Evolutionary conservation across 2,888 invertebrate genomes (phyloP).

Genomic region (Serripes groenlandicus): DNA sequence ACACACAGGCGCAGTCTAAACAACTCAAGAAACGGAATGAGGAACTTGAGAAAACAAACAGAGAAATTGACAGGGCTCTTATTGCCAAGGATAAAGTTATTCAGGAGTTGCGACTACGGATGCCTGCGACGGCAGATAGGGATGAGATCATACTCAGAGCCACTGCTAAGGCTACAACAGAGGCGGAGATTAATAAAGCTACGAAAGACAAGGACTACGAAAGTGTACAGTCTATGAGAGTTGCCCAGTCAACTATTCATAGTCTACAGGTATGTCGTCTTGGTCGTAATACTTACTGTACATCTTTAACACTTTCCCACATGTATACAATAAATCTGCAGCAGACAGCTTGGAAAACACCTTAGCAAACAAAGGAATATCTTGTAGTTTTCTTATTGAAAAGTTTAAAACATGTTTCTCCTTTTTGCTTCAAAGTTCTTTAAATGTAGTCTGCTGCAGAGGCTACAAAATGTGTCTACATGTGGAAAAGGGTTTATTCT

Average conservation of each 20-base stretch:
- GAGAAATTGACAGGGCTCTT: slow-evolving; percentile 82
- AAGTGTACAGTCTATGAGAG: slow-evolving; percentile 83
- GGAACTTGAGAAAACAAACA: slow-evolving; percentile 80
- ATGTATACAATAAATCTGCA: too few species aligned
- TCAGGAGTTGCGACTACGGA: slow-evolving; percentile 85
- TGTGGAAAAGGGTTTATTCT: too few species aligned
- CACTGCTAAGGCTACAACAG: slow-evolving; percentile 77
- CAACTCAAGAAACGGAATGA: slow-evolving; percentile 81
- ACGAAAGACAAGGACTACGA: slow-evolving; percentile 80
- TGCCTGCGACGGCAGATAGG: slow-evolving; percentile 86
- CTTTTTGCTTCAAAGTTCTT: too few species aligned
- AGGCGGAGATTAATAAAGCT: slow-evolving; percentile 58
- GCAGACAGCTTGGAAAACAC: too few species aligned
- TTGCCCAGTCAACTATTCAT: slow-evolving; percentile 85
- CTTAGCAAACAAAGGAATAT: too few species aligned
- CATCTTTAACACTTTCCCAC: too few species aligned
- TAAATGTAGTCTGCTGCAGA: background rate
- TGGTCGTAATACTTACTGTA: background rate
- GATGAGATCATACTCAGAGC: slow-evolving; percentile 84
- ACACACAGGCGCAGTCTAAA: slow-evolving; percentile 84
- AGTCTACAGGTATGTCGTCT: slow-evolving; percentile 80
- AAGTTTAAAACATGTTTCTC: background rate
- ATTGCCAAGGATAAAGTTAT: slow-evolving; percentile 84
- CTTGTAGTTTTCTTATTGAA: background rate
- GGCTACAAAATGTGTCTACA: too few species aligned